Conservation (phyloP, 1,140 invertebrate genomes). For the Cotesia vestalis region DNA sequence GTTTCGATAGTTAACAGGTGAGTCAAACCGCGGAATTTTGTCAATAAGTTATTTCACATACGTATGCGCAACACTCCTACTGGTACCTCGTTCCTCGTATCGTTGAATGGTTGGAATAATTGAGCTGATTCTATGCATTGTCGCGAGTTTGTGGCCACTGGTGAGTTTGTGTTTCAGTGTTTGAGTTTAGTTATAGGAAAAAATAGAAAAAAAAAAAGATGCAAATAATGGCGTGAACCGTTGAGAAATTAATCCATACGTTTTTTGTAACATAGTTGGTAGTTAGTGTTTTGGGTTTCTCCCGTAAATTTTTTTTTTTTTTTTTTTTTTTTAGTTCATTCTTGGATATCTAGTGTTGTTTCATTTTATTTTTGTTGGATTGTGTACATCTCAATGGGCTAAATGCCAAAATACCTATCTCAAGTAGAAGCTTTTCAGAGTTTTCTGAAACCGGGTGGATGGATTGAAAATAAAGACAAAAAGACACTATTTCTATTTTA, state of each 20-base stretch:
- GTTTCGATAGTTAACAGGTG: no score
- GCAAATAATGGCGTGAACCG: slow-evolving; percentile 5
- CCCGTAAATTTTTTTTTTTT: background rate
- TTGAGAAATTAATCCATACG: background rate
- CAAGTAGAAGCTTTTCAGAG: slow-evolving; percentile 28
- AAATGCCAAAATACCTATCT: slow-evolving; percentile 34
- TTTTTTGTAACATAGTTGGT: background rate
- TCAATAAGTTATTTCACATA: background rate
- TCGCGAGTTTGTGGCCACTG: no score
- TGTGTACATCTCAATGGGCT: slow-evolving; percentile 24
- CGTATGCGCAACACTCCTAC: no score
- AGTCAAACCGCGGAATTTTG: no score
- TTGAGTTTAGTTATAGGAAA: background rate
- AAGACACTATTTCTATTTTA: slow-evolving; percentile 1
- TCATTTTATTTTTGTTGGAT: slow-evolving; percentile 4
- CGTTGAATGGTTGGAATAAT: no score
- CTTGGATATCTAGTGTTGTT: background rate
- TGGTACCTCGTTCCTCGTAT: no score
- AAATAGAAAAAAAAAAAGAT: slow-evolving; percentile 9
- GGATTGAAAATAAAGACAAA: slow-evolving; percentile 1
- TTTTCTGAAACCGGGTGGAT: slow-evolving; percentile 15
- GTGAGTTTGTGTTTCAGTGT: no score
- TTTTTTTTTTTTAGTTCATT: slow-evolving; percentile 2
- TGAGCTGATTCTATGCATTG: no score
- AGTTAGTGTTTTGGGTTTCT: background rate